Conservation (phyloP, 2,113 vertebrate genomes). For the Miniopterus natalensis region DNA sequence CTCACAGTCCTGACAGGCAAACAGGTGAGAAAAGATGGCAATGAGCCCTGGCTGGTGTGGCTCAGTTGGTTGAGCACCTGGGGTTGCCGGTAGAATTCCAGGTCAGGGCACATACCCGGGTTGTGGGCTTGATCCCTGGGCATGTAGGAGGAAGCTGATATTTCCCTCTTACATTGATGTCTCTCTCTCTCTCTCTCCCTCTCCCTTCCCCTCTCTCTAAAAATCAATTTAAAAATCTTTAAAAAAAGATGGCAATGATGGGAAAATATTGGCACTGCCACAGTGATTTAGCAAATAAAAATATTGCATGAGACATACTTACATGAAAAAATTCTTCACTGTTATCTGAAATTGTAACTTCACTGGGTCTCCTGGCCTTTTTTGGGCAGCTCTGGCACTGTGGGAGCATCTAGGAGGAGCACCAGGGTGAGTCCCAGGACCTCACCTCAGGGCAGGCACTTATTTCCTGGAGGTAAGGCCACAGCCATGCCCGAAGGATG, state of each 20-base stretch:
- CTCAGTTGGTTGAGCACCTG: too few species aligned
- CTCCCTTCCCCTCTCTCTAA: too few species aligned
- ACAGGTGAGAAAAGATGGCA: neutral
- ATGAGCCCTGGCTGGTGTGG: too few species aligned
- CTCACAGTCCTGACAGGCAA: neutral
- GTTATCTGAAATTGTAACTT: neutral
- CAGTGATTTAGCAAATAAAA: neutral
- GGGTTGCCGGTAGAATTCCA: too few species aligned
- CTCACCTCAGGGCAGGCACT: neutral
- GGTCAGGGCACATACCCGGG: too few species aligned
- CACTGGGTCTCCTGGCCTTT: neutral
- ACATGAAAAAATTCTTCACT: neutral
- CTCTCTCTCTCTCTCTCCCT: too few species aligned
- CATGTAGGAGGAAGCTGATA: too few species aligned
- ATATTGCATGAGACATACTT: neutral
- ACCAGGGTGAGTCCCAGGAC: neutral
- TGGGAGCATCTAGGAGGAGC: neutral
- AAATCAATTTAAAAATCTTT: too few species aligned
- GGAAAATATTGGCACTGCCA: neutral
- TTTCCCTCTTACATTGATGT: too few species aligned
- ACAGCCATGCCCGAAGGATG: fast-evolving
- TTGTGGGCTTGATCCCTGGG: too few species aligned
- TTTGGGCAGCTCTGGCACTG: neutral
- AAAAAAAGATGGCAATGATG: too few species aligned
- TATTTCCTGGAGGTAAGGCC: neutral